Evolutionary conservation across 2,797 vertebrate genomes (phyloP), one percentile per base, ranked within the genome.

Genomic region (Melanotaenia boesemani): DNA sequence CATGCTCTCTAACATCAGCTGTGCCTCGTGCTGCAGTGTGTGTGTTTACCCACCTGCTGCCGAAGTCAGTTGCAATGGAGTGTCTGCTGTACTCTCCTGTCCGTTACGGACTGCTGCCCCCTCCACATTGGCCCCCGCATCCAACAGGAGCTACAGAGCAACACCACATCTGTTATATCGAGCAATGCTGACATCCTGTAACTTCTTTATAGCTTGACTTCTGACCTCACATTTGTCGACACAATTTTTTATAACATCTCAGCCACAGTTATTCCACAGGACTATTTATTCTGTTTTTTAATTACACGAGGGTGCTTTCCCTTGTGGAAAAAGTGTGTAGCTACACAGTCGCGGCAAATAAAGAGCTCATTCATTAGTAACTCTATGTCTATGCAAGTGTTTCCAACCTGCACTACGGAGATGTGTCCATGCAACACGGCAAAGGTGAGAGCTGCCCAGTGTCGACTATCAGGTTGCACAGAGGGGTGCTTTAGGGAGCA

Each of bases 351-450:
- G 13, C 2, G 24, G 24, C 26, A 15, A 15, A 57, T 20, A 46
- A 46, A 7, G 34, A 2, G 0, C 46, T 71, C 11, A 16, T 20
- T 30, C 55, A 48, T 8, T 26, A 2, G 34, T 8, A 15, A 30
- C 9, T 30, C 18, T 24, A 1, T 0, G 12, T 9, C 10, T 59
- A 30, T 0, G 9, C 20, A 22, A 22, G 48, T 10, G 2, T 80
- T 81, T 75, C 94, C 89, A 44, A 99, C 98, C 98, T 99, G 98
- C 1, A 97, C 97, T 0, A 99, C 97, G 0, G 98, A 98, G 89
- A 99, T 98, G 91, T 99, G 98, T 65, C 97, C 97, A 0, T 99
- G 98, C 18, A 99, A 72, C 67, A 99, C 98, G 0, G 98, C 97
- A 0, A 98, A 97, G 0, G 97, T 99, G 57, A 99, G 95, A 0